Evolutionary conservation across 1,140 invertebrate genomes (phyloP).

Genomic region (Drosophila kanapiae): DNA sequence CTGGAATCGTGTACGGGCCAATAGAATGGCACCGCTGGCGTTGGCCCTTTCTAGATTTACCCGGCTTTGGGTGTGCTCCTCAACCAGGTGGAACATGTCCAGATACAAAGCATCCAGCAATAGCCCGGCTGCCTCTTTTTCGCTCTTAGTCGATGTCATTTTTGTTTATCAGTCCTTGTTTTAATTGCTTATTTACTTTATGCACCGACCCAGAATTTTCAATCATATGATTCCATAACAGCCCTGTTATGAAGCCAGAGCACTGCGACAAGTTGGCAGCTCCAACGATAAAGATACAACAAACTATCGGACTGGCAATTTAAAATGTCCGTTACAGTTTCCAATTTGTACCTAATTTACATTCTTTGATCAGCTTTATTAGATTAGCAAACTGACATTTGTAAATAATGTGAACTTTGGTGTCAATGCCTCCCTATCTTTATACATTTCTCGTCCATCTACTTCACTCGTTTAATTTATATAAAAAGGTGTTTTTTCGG

Average conservation of each 20-base stretch:
- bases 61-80: constrained; percentile 68
- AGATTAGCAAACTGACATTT: too few relatives aligned
- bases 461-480: too few relatives aligned
- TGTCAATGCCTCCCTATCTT: too few relatives aligned
- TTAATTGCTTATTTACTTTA: constrained; percentile 19
- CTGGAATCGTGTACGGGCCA: constrained; percentile 78
- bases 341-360: too few relatives aligned
- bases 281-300: neutral
- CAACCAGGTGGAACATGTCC: constrained; percentile 78
- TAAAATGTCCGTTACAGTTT: neutral
- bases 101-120: constrained; percentile 73
- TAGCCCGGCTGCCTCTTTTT: constrained; percentile 58
- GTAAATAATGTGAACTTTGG: too few relatives aligned
- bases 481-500: too few relatives aligned
- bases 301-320: neutral
- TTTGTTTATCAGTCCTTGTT: neutral
- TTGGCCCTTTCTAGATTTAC: constrained; percentile 71
- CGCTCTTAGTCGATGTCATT: constrained; percentile 40
- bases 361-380: too few relatives aligned
- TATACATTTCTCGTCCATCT: too few relatives aligned
- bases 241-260: constrained; percentile 11
- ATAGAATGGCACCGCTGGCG: constrained; percentile 67
- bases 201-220: constrained; percentile 10
- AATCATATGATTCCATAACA: constrained; percentile 67
- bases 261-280: constrained; percentile 26